Evolutionary conservation across 2,797 vertebrate genomes (phyloP).

Genomic region (Helarctos malayanus): DNA sequence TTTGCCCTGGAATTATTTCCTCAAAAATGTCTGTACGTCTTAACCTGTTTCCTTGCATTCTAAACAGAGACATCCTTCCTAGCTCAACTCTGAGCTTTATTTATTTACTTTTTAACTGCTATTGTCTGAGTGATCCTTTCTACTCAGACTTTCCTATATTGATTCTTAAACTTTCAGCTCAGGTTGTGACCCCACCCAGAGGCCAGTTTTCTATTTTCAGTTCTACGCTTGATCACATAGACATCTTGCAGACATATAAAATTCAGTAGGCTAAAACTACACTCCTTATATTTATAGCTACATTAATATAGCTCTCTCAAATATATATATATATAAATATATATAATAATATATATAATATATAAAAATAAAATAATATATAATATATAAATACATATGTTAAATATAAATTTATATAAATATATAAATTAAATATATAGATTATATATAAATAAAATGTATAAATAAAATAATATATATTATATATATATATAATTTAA

Average conservation of each 20-base stretch:
- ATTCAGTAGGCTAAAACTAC: background rate
- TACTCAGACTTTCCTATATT: background rate
- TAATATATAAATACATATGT: no score
- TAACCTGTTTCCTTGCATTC: background rate
- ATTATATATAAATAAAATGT: no score
- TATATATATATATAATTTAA: background rate
- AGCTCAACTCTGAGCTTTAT: background rate
- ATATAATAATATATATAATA: no score
- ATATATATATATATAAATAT: no score
- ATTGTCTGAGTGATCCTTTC: background rate
- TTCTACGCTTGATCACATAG: background rate
- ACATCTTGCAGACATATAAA: background rate
- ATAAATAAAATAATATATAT: no score
- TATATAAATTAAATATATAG: no score
- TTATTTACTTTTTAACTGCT: background rate
- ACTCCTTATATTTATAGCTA: background rate
- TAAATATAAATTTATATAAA: no score
- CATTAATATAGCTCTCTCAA: no score
- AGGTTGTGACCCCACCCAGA: background rate
- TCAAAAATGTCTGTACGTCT: background rate
- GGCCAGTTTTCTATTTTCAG: background rate
- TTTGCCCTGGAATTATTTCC: background rate
- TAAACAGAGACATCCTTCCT: conserved; percentile 7
- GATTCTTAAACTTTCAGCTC: background rate
- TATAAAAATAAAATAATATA: no score